Percentiles rank a stretch among this genome's conserved stretches.
These are phyloP conservation scores for Heliornis fulica DNA, from an alignment of 2,113 vertebrate genomes.

Conservation along the genomic window DNA sequence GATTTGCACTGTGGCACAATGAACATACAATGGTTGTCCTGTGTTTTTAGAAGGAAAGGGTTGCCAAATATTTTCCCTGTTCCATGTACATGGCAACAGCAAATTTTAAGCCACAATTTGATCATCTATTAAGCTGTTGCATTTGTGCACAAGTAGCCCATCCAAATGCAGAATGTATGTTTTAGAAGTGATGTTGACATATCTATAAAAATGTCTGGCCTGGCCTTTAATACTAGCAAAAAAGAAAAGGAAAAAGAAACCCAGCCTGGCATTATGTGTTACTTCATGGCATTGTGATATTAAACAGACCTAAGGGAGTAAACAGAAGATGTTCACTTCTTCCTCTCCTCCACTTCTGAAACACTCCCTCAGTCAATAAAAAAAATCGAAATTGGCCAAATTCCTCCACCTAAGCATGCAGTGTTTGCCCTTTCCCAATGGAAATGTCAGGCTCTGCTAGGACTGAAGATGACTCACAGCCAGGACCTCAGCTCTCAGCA, in stretches of 20 bases:
- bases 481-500: not conserved
- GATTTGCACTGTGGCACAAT: not conserved
- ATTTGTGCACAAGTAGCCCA: not conserved
- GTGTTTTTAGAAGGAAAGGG: not conserved
- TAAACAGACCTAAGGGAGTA: not conserved
- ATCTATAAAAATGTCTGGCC: not conserved
- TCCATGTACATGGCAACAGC: not conserved
- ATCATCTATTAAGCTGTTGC: not conserved
- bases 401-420: not conserved
- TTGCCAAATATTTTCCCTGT: not conserved
- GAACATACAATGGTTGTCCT: not conserved
- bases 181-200: no score
- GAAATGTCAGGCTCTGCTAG: not conserved
- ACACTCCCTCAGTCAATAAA: not conserved
- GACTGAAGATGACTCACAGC: not conserved
- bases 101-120: not conserved
- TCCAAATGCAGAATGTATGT: accelerated
- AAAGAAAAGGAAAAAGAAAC: not conserved
- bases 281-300: not conserved
- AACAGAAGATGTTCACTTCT: not conserved
- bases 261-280: not conserved
- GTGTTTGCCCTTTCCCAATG: not conserved
- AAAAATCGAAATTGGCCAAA: not conserved
- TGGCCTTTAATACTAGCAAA: not conserved
- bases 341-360: not conserved